Conservation (phyloP, 2,888 invertebrate species). For the Machimus rusticus region DNA sequence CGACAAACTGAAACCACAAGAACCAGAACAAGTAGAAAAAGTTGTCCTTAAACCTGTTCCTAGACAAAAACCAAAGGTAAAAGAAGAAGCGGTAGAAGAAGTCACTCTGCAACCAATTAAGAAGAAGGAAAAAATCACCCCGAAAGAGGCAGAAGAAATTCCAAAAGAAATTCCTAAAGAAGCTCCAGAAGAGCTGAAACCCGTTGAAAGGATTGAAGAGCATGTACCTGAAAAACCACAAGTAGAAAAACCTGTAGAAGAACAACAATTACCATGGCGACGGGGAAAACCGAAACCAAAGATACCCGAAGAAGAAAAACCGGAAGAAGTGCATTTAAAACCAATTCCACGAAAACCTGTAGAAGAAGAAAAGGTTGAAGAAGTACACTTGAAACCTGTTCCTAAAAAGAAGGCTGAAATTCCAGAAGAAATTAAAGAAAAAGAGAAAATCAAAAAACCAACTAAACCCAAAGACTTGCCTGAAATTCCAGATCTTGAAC, state of each 20-base stretch:
- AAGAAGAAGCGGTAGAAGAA: slow-evolving; percentile 4
- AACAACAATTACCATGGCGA: slow-evolving; percentile 8
- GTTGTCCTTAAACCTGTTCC: neutral
- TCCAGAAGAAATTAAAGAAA: neutral
- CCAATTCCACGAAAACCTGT: slow-evolving; percentile 48
- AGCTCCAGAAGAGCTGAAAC: too few relatives aligned
- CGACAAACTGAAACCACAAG: neutral
- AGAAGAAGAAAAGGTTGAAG: slow-evolving; percentile 52
- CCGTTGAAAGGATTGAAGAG: neutral
- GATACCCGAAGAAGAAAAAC: slow-evolving; percentile 48
- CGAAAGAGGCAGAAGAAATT: slow-evolving; percentile 45
- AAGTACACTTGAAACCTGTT: slow-evolving; percentile 51
- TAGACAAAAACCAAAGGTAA: slow-evolving; percentile 46
- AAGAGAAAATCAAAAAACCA: neutral
- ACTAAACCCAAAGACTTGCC: neutral
- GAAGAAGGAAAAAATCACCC: neutral
- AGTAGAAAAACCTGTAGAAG: slow-evolving; percentile 2
- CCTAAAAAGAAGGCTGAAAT: slow-evolving; percentile 35
- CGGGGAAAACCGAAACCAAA: slow-evolving; percentile 52
- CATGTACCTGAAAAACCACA: neutral
- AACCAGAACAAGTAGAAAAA: slow-evolving; percentile 50
- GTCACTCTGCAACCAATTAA: slow-evolving; percentile 16
- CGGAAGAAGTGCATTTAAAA: slow-evolving; percentile 54
- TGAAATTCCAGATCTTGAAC: slow-evolving; percentile 49
- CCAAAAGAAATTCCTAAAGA: neutral